These are phyloP conservation scores for Proctacanthus coquilletti DNA, from an alignment of 1,140 invertebrate genomes.

Conservation along the genomic window DNA sequence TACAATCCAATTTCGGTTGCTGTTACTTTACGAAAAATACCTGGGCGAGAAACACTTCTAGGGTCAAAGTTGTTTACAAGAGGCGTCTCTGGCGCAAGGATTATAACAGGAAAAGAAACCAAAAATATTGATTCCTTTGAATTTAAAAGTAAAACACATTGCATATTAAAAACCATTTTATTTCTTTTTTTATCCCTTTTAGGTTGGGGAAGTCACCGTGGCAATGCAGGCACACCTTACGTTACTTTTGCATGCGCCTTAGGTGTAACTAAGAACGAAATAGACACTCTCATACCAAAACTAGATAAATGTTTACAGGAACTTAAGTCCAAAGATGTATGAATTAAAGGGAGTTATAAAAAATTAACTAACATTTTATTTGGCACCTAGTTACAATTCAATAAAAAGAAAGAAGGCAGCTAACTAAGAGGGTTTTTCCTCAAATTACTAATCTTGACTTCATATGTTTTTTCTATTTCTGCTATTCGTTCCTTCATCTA, in stretches of 20 bases:
- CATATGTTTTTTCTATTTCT: background rate
- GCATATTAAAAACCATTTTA: no score
- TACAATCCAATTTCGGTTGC: constrained; percentile 67
- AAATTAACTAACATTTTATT: no score
- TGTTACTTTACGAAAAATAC: constrained; percentile 24
- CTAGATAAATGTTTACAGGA: constrained; percentile 19
- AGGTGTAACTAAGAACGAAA: constrained; percentile 18
- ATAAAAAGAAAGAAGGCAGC: no score
- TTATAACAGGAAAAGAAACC: constrained; percentile 14
- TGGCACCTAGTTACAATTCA: no score
- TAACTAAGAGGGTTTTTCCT: no score
- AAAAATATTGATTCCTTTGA: constrained; percentile 20
- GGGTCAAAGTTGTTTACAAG: constrained; percentile 28
- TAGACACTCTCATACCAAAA: constrained; percentile 23
- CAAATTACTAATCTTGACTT: no score
- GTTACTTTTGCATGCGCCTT: constrained; percentile 25
- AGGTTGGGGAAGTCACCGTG: constrained; percentile 27
- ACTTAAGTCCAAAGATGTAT: background rate
- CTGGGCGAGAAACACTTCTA: constrained; percentile 14
- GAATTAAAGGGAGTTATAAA: no score
- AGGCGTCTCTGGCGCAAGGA: constrained; percentile 26
- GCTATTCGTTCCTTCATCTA: constrained; percentile 5
- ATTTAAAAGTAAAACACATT: no score
- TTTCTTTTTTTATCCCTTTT: no score
- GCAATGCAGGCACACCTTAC: constrained; percentile 15